phyloP scores from a whole-genome alignment of 2,113 vertebrate genomes.

The Oreocharis arfaki region DNA sequence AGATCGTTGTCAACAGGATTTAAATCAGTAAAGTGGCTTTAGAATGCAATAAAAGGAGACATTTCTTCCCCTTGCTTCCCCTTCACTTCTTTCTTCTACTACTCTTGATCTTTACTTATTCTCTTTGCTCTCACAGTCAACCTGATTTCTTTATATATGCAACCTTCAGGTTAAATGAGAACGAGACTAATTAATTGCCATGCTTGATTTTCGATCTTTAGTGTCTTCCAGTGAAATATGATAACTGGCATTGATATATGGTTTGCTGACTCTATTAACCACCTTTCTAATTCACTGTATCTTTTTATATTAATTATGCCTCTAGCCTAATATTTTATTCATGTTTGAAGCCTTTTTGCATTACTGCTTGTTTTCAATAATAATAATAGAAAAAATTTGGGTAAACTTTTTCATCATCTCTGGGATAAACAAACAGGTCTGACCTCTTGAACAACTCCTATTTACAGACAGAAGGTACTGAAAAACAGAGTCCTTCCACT shows the following conservation, averaged over 20 bases:
- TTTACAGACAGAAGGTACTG: not conserved
- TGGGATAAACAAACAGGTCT: not conserved
- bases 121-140: slow-evolving; percentile 26
- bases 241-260: slow-evolving; percentile 58
- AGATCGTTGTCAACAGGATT: not conserved
- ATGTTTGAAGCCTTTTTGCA: slow-evolving; percentile 56
- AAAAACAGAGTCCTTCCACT: not conserved
- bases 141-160: slow-evolving; percentile 43
- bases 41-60: not conserved
- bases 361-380: slow-evolving; percentile 31
- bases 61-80: not conserved
- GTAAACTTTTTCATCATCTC: not conserved
- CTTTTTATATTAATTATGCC: slow-evolving; percentile 62
- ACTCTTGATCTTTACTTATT: slow-evolving; percentile 35
- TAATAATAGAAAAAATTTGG: not conserved
- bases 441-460: not conserved
- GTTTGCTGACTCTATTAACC: slow-evolving; percentile 56
- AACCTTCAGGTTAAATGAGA: slow-evolving; percentile 61
- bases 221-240: slow-evolving; percentile 53
- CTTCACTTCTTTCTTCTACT: not conserved
- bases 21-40: not conserved
- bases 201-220: slow-evolving; percentile 58
- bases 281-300: slow-evolving; percentile 60
- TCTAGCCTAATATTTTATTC: slow-evolving; percentile 65
- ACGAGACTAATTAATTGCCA: slow-evolving; percentile 62